Evolutionary conservation across 1,140 invertebrate genomes (phyloP).

Genomic region (honey bee (Apis mellifera)): Amel_HAv3.1 CM009936.2:11892501-11893000

Average conservation of each 20-base stretch:
- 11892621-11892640: no score
- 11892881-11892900: constrained; percentile 6
- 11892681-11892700: not conserved
- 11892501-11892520: no score
- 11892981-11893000: constrained; percentile 28
- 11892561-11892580: not conserved
- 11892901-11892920: constrained; percentile 17
- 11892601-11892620: no score
- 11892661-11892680: no score
- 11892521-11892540: no score
- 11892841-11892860: not conserved
- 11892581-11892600: no score
- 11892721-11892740: not conserved
- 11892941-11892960: constrained; percentile 1
- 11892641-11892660: no score
- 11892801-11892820: not conserved
- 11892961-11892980: constrained; percentile 6
- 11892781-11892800: not conserved
- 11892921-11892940: not conserved
- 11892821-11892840: not conserved
- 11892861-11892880: not conserved
- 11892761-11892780: not conserved
- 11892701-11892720: not conserved
- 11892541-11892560: no score
- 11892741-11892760: not conserved